Evolutionary conservation across 1,140 invertebrate species (phyloP), one percentile per base, ranked within the genome.

Genomic region (Trichonephila clavipes): DNA sequence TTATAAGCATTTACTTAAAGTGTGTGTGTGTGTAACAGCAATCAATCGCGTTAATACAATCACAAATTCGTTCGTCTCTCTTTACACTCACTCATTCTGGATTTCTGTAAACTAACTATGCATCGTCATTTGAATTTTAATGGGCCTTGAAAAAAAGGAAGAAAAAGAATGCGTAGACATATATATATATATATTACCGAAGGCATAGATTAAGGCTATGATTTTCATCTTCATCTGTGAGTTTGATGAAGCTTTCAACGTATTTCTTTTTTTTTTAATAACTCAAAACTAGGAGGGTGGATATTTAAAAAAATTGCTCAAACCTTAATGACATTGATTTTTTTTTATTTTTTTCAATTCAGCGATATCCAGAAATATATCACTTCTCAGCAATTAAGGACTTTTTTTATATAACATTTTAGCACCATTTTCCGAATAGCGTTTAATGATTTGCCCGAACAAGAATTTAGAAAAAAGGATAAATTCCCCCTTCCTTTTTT

Each of bases 381-480:
- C 85, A 62, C 85, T 87, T 87, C 85, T 87, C 85, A 62, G n/a
- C 85, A 87, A 87, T 87, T 87, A 87, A 87, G 28, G n/a, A 62
- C 7, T 62, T 87, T 87, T n/a, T 87, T 87, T 28, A 40, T 87
- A 34, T 10, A 62, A 64, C n/a, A 28, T 87, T 87, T 87, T 87
- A 87, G 85, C 59, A 62, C 59, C 85, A 34, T 62, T 87, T 87
- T 87, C 19, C n/a, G 85, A 87, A 59, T 64, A 87, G 59, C 59
- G 51, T 87, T 87, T 87, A 87, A 87, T 87, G 85, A 87, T 64
- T 87, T 59, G 85, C 85, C 12, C 28, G 28, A 24, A 87, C 18
- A 28, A 21, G 19, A 51, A 51, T 51, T 51, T 10, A 40, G 28
- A 62, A 87, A 87, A 51, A 12, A 7, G 51, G 10, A 0, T 2